Percentiles rank a stretch among this genome's conserved stretches.
These are phyloP conservation scores for Macaria liturata DNA, from an alignment of 2,888 invertebrate species.

Conservation along the genomic window DNA sequence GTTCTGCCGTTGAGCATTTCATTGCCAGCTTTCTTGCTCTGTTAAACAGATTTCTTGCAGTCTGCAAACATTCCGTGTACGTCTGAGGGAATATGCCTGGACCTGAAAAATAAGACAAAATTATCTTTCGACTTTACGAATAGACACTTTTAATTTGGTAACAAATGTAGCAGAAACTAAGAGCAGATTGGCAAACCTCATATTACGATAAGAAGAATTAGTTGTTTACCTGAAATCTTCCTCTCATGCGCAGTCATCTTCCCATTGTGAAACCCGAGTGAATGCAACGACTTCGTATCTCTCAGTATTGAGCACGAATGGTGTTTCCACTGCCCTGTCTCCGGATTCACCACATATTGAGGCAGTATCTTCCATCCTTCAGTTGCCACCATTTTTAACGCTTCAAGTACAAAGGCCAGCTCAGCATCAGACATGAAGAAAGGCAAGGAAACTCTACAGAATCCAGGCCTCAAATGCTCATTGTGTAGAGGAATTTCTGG, in stretches of 20 bases:
- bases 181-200: too few species aligned
- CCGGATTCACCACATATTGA: constrained; percentile 92
- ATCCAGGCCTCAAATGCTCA: constrained; percentile 93
- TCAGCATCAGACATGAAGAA: constrained; percentile 92
- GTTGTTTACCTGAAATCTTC: constrained; percentile 82
- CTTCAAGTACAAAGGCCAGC: constrained; percentile 91
- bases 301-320: constrained; percentile 90
- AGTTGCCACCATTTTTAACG: constrained; percentile 93
- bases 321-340: constrained; percentile 96
- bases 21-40: constrained; percentile 90
- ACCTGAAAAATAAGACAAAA: constrained; percentile 61
- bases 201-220: too few species aligned
- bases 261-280: constrained; percentile 89
- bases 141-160: not conserved
- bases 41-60: constrained; percentile 90
- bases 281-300: constrained; percentile 92
- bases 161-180: not conserved
- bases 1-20: constrained; percentile 89
- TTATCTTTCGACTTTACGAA: constrained; percentile 4
- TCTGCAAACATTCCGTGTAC: constrained; percentile 89
- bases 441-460: constrained; percentile 92
- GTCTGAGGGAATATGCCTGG: constrained; percentile 89
- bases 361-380: constrained; percentile 95
- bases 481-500: constrained; percentile 74
- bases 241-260: constrained; percentile 89